Conservation (phyloP, 2,888 invertebrate genomes). For the Cosmopolites sordidus region DNA sequence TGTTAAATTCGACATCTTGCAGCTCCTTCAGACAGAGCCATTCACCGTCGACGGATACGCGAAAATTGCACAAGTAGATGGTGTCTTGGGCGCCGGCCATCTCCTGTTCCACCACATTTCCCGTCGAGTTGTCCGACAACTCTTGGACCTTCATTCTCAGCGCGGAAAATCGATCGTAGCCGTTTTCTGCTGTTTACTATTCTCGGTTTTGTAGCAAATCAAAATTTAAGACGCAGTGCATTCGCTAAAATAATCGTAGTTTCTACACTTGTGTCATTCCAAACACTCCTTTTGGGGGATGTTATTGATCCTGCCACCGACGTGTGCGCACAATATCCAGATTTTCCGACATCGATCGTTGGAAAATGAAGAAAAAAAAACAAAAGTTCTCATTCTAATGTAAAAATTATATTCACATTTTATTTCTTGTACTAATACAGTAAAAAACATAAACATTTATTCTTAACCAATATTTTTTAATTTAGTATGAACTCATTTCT, state of each 20-base stretch:
- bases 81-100: conserved; percentile 91
- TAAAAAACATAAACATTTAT: too few species aligned
- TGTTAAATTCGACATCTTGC: conserved; percentile 78
- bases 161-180: background rate
- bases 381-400: too few species aligned
- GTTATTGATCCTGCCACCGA: too few species aligned
- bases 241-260: too few species aligned
- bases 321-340: too few species aligned
- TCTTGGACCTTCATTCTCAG: conserved; percentile 46
- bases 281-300: conserved; percentile 1
- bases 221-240: too few species aligned
- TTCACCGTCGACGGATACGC: conserved; percentile 95
- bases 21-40: conserved; percentile 94
- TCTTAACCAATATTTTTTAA: too few species aligned
- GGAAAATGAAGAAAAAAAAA: too few species aligned
- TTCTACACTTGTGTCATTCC: background rate
- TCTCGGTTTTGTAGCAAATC: conserved; percentile 1
- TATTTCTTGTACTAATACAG: too few species aligned
- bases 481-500: too few species aligned
- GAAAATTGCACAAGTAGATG: conserved; percentile 94
- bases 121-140: conserved; percentile 37
- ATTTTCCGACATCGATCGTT: too few species aligned
- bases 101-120: conserved; percentile 50
- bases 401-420: too few species aligned
- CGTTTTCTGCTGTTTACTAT: background rate